phyloP scores from a whole-genome alignment of 2,113 vertebrate genomes.

The Nannobrachium achirus region DNA sequence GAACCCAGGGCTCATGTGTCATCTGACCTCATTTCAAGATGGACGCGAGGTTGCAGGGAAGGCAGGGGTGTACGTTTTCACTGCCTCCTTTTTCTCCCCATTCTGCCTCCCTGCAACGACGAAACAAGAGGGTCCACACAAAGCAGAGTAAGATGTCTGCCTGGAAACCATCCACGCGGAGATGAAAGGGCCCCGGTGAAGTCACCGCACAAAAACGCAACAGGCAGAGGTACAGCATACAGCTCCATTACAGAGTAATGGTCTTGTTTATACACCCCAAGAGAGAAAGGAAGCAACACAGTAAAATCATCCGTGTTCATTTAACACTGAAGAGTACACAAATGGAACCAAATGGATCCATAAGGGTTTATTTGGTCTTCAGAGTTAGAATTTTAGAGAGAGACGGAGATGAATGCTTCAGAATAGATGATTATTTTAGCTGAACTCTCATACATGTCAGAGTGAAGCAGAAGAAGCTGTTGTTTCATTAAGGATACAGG shows the following conservation, averaged over 20 bases:
- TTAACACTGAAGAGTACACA: too few relatives aligned
- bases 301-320: too few relatives aligned
- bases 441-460: neutral
- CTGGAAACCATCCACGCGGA: constrained; percentile 60
- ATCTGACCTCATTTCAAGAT: constrained; percentile 71
- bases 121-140: constrained; percentile 46
- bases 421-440: neutral
- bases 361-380: too few relatives aligned
- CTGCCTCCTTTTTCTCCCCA: constrained; percentile 62
- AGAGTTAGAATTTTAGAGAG: neutral
- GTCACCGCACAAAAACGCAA: constrained; percentile 66
- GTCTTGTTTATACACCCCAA: neutral
- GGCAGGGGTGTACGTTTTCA: constrained; percentile 75
- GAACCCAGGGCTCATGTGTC: constrained; percentile 61
- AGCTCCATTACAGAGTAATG: constrained; percentile 3
- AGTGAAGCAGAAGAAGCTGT: neutral
- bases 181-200: constrained; percentile 65
- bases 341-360: too few relatives aligned
- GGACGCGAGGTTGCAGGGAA: constrained; percentile 63
- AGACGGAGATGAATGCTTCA: neutral
- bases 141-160: constrained; percentile 57
- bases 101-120: constrained; percentile 44
- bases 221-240: constrained; percentile 18
- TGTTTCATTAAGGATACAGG: neutral
- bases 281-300: neutral